Percentiles rank a stretch among this genome's conserved stretches.
These are phyloP conservation scores for Percopsis transmontana DNA, from an alignment of 2,113 vertebrate genomes.

Conservation along the genomic window DNA sequence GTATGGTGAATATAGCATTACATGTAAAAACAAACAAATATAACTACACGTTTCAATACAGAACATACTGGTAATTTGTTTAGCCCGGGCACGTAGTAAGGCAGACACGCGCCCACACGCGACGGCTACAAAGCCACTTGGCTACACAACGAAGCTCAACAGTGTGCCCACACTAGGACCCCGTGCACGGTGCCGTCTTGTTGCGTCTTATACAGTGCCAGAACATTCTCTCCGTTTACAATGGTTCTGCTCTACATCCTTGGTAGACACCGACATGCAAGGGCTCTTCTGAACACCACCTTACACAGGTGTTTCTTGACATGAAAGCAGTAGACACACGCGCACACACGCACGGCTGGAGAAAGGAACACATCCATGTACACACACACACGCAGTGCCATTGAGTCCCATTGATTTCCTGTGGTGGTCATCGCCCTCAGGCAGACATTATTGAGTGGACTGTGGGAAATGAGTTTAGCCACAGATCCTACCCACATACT, in stretches of 20 bases:
- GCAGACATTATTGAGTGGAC: slow-evolving; percentile 30
- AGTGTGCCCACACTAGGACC: too few relatives aligned
- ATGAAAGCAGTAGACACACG: not conserved
- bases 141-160: not conserved
- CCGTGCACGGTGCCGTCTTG: too few relatives aligned
- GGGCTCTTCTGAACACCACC: not conserved
- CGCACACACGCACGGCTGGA: not conserved
- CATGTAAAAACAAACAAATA: too few relatives aligned
- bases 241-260: too few relatives aligned
- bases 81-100: too few relatives aligned
- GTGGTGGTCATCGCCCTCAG: slow-evolving; percentile 24
- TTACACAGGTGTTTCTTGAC: not conserved
- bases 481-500: slow-evolving; percentile 9
- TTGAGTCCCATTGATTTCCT: slow-evolving; percentile 20
- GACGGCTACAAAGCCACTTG: not conserved
- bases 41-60: too few relatives aligned
- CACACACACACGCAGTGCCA: not conserved
- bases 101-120: too few relatives aligned
- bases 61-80: too few relatives aligned
- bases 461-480: slow-evolving; percentile 38
- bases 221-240: too few relatives aligned
- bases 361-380: not conserved
- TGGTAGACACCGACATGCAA: too few relatives aligned
- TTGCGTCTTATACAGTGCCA: too few relatives aligned
- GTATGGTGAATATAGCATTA: too few relatives aligned